A percentile compares a stretch with the other conserved stretches of the same genome.
Conservation (phyloP, 1,140 invertebrate species). For the Hirudo medicinalis region DNA sequence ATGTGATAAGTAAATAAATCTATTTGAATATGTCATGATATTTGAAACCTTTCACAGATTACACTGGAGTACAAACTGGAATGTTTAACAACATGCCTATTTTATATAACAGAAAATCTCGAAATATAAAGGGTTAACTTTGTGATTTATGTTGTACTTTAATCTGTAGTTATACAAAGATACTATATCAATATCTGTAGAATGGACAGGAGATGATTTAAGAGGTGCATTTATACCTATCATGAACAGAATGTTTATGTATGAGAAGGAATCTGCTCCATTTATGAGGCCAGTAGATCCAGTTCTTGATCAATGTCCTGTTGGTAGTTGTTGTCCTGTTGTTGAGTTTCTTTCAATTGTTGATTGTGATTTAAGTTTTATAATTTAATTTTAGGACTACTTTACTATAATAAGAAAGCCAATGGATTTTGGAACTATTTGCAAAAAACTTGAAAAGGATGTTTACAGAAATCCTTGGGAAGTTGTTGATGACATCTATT, state of each 20-base stretch:
- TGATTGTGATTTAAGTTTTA: too few species aligned
- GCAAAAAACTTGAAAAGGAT: conserved; percentile 77
- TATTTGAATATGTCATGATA: too few species aligned
- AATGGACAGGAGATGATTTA: conserved; percentile 9
- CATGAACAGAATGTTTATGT: conserved; percentile 3
- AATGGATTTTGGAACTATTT: conserved; percentile 94
- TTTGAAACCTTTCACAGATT: too few species aligned
- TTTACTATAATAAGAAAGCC: conserved; percentile 95
- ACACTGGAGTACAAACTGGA: too few species aligned
- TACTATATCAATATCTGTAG: neutral
- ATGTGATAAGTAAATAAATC: too few species aligned
- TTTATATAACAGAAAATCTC: too few species aligned
- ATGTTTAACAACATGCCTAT: too few species aligned
- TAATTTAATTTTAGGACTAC: conserved; percentile 64
- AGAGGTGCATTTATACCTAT: neutral
- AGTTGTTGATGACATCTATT: conserved; percentile 97
- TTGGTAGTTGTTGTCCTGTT: too few species aligned
- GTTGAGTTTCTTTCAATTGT: neutral
- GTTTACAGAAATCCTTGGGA: conserved; percentile 96
- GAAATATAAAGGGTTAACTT: too few species aligned
- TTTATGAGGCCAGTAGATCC: conserved; percentile 13
- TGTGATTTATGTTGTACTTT: too few species aligned
- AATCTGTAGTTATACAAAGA: too few species aligned
- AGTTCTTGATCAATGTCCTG: conserved; percentile 6
- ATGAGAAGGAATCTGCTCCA: conserved; percentile 1